phyloP scores from a whole-genome alignment of 2,113 vertebrate genomes.

The Oxyruncus cristatus region DNA sequence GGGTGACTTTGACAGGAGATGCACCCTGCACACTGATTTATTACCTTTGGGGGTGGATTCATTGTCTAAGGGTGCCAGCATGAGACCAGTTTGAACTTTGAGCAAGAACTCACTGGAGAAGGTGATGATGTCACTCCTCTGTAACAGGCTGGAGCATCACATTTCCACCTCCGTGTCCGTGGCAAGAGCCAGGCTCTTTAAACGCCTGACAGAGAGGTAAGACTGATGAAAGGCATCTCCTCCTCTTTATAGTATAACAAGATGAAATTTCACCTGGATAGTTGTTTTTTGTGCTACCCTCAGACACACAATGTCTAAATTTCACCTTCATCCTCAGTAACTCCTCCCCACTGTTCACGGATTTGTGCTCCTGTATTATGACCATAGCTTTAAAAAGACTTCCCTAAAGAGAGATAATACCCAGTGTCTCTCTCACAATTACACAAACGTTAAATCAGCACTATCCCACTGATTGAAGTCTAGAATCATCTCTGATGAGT shows the following conservation, averaged over 20 bases:
- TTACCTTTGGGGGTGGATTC: neutral
- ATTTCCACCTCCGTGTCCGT: neutral
- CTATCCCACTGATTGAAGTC: neutral
- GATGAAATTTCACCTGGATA: slow-evolving; percentile 22
- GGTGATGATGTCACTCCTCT: neutral
- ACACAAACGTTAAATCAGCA: neutral
- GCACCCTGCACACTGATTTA: neutral
- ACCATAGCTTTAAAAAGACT: neutral
- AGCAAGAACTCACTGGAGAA: neutral
- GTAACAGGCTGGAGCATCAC: neutral
- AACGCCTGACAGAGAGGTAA: neutral
- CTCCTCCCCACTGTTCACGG: accelerated
- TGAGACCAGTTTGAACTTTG: neutral
- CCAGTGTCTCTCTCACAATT: neutral
- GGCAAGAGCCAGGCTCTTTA: neutral
- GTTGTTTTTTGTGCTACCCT: neutral
- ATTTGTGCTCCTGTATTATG: neutral
- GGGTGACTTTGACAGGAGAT: neutral
- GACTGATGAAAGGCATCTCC: neutral
- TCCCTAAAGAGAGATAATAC: neutral
- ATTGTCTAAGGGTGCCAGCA: neutral
- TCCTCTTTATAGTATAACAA: neutral
- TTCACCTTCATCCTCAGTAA: neutral
- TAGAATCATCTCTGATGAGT: neutral
- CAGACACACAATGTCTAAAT: neutral